Conservation (phyloP, 2,113 vertebrate species). For the Grammomys dolichurus region DNA sequence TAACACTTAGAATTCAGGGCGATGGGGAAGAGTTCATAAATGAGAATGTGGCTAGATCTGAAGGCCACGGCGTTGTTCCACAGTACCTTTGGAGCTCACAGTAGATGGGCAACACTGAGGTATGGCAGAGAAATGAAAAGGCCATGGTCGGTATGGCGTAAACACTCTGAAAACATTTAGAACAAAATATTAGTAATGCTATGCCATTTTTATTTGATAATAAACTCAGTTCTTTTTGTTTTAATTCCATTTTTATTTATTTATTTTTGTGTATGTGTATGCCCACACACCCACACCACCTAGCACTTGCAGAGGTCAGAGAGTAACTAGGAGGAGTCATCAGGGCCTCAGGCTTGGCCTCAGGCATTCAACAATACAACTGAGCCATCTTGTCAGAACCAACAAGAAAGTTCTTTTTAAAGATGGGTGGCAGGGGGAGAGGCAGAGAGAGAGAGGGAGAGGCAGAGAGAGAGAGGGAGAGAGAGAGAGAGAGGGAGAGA, state of each 20-base stretch:
- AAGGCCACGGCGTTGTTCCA: slow-evolving; percentile 18
- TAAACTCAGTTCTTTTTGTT: slow-evolving; percentile 1
- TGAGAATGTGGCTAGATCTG: background rate
- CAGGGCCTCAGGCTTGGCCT: no score
- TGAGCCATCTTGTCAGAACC: background rate
- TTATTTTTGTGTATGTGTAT: background rate
- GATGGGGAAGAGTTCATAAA: slow-evolving; percentile 20
- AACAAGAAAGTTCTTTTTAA: background rate
- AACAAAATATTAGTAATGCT: slow-evolving; percentile 55
- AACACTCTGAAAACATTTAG: slow-evolving; percentile 90
- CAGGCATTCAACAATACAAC: background rate
- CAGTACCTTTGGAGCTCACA: slow-evolving; percentile 93
- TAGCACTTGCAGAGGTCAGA: background rate
- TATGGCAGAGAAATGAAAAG: slow-evolving; percentile 99
- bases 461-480: no score
- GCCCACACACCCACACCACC: no score
- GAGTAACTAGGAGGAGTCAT: background rate
- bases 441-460: no score
- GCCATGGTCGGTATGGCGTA: slow-evolving; percentile 98
- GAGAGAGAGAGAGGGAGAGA: background rate
- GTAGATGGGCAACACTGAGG: slow-evolving; percentile 97
- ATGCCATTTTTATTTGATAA: slow-evolving; percentile 39
- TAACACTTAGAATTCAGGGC: slow-evolving; percentile 49
- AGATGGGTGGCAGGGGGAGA: background rate
- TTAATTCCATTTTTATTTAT: background rate